Base-by-base conservation (phyloP, 2,797 vertebrate genomes). In the Perodicticus potto region DNA sequence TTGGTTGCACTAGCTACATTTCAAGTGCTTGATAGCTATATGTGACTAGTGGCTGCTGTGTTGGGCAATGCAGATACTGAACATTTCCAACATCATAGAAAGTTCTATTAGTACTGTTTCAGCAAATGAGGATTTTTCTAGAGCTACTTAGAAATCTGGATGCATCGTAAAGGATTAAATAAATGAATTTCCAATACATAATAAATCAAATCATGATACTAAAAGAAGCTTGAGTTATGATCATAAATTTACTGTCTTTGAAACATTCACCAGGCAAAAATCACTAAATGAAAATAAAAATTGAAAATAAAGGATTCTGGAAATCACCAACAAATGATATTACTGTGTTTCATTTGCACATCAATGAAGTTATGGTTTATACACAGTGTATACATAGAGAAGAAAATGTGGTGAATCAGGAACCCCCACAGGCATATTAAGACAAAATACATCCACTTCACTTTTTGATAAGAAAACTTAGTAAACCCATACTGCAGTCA, bases 351-450 rank as follows among this genome's bases (percentile, higher is more conserved):
- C n/a, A 55, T 55, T 86, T 77, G 32, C 14, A 78, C 7, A 37
- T 7, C 57, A 12, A 32, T n/a, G 53, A 19, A 89, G 19, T 83
- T 67, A 61, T 37, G 25, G 57, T 49, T 11, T 5, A 1, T 4
- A 82, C n/a, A 29, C 23, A 2, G 57, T 59, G 9, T 67, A 55
- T 6, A 87, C 25, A 32, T 22, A 67, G 65, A 94, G 13, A 57
- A 80, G 37, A 94, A 40, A 94, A 65, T 86, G 16, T 45, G 23
- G 45, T 57, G n/a, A 77, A 92, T 96, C 61, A 94, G 27, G 34
- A 89, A 72, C 9, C 12, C 53, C 6, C 34, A 27, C 67, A 13
- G 29, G 13, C 2, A 84, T 55, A 72, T 25, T 86, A 55, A 73
- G 23, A 92, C 25, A 93, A 85, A 89, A 90, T 16, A 34, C 0